Percentiles rank a stretch among this genome's conserved stretches.
These are phyloP conservation scores for Choloepus hoffmanni DNA, from an alignment of 2,113 vertebrate genomes.

Conservation along the genomic window DNA sequence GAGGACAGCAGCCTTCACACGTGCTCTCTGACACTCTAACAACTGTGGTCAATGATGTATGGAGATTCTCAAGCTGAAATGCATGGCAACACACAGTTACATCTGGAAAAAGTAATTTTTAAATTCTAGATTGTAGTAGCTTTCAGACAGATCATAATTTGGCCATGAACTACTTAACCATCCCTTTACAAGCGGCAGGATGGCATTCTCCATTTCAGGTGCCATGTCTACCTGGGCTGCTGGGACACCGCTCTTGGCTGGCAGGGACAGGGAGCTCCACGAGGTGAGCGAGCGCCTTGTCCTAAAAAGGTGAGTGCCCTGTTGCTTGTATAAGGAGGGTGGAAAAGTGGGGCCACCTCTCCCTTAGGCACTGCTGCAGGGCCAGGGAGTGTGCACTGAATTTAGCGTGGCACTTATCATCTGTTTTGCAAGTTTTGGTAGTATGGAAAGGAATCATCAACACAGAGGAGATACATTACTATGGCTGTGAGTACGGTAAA, in stretches of 20 bases:
- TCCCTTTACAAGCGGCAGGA: neutral
- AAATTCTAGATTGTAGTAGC: neutral
- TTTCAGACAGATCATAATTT: neutral
- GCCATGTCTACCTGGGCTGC: neutral
- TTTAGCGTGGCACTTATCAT: neutral
- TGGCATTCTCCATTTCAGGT: neutral
- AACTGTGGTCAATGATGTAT: neutral
- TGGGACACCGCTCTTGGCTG: neutral
- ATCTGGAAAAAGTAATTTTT: neutral
- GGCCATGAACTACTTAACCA: neutral
- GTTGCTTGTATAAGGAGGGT: neutral
- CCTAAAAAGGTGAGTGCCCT: neutral
- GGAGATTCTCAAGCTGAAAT: neutral
- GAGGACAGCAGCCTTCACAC: neutral
- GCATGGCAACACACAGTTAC: neutral
- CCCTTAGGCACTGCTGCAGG: no score
- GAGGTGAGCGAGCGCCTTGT: neutral
- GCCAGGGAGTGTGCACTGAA: neutral
- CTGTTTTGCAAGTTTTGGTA: constrained; percentile 24
- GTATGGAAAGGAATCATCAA: neutral
- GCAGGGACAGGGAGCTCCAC: neutral
- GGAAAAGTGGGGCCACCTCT: neutral
- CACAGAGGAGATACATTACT: neutral
- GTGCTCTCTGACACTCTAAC: neutral
- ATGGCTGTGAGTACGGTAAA: neutral